Evolutionary conservation across 2,113 vertebrate genomes (phyloP), one percentile per base, ranked within the genome.

Genomic region (Vireo altiloquus): DNA sequence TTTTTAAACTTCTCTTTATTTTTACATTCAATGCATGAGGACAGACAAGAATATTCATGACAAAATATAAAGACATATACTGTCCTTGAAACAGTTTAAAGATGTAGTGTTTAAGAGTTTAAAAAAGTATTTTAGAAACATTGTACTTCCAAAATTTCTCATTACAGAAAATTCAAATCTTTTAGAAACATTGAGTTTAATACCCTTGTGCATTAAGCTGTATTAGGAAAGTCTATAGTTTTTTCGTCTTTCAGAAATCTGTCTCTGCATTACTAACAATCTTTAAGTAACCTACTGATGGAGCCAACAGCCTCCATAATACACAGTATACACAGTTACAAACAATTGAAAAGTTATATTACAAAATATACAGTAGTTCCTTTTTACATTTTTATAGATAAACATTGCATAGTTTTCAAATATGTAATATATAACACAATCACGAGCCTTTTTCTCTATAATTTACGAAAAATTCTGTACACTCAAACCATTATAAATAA

Each of bases 391-490:
- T 96, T 89, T 94, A 70, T 89, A 94, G 94, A 92, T 90, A 95
- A 97, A 95, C 87, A 75, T 78, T 82, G 94, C 91, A 92, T 95
- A 78, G 70, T 95, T 96, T 95, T 92, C 90, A 94, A 96, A 94
- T 76, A 92, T 27, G 49, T 59, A 65, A 91, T 92, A 95, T 90
- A 92, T 95, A 95, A 95, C 92, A 96, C 81, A 76, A 92, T 89
- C 88, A 79, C 2, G 3, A 82, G 57, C 57, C 60, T 69, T 87
- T 89, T 88, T 71, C 90, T 87, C 71, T 40, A 96, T 95, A 98
- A 97, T 84, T 97, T 97, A 97, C 0, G 82, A 97, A 97, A 97
- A 96, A 94, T 56, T 93, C 97, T 97, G 94, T 97, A 97, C 97
- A 97, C 78, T 57, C 82, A 69, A 89, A 94, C 64, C 79, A 74